phyloP scores from a whole-genome alignment of 2,797 vertebrate species.

The Xyrichtys novacula region DNA sequence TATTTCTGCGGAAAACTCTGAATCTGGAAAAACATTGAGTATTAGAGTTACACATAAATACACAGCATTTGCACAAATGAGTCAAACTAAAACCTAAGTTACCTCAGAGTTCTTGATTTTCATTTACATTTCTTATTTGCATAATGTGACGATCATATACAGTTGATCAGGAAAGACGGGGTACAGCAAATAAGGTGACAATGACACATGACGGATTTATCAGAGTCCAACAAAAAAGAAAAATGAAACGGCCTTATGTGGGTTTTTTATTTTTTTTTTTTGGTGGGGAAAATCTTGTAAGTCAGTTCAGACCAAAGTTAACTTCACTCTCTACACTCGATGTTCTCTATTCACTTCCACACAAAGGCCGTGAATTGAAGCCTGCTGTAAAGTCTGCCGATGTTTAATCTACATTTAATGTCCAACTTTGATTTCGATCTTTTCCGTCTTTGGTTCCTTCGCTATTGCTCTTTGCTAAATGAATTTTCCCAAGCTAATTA shows the following conservation, averaged over 20 bases:
- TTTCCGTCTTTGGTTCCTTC: constrained; percentile 65
- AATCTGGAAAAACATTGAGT: constrained; percentile 71
- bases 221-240: constrained; percentile 41
- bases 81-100: constrained; percentile 79
- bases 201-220: constrained; percentile 25
- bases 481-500: constrained; percentile 86
- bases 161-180: constrained; percentile 52
- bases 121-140: constrained; percentile 57
- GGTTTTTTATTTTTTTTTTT: constrained; percentile 29
- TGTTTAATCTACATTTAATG: constrained; percentile 66
- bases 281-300: constrained; percentile 45
- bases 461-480: constrained; percentile 75
- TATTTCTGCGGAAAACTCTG: constrained; percentile 64
- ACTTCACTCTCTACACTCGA: constrained; percentile 53
- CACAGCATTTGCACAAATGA: constrained; percentile 81
- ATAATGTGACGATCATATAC: constrained; percentile 69
- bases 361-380: constrained; percentile 55
- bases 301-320: constrained; percentile 57
- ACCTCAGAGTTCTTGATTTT: constrained; percentile 48
- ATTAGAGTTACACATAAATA: constrained; percentile 76
- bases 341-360: constrained; percentile 46
- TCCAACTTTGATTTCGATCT: constrained; percentile 37
- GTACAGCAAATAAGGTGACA: constrained; percentile 45
- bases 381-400: constrained; percentile 60
- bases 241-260: constrained; percentile 22